Evolutionary conservation across 2,888 invertebrate species (phyloP).

Genomic region (Cataglyphis albicans): DNA sequence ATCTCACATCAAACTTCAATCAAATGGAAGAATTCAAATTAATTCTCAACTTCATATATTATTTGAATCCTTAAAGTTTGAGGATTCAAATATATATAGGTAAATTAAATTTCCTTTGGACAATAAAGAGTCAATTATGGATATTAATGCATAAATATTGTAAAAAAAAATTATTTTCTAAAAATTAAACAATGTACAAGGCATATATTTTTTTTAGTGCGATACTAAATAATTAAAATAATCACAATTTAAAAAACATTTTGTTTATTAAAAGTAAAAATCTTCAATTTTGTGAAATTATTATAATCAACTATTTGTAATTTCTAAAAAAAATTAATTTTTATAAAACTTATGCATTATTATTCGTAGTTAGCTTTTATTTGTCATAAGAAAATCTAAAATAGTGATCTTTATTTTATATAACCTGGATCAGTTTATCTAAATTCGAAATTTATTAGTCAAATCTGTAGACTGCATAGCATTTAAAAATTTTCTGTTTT

Average conservation of each 20-base stretch:
- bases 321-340: background rate
- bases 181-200: no score
- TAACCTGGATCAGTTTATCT: background rate
- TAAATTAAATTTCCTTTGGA: slow-evolving; percentile 72
- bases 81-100: slow-evolving; percentile 89
- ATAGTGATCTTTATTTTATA: background rate
- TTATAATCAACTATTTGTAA: background rate
- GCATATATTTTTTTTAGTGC: no score
- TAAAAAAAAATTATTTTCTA: background rate
- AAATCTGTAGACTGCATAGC: background rate
- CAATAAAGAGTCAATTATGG: background rate
- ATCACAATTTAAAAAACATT: background rate
- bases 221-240: no score
- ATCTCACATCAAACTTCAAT: slow-evolving; percentile 86
- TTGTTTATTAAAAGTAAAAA: background rate
- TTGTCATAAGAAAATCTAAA: background rate
- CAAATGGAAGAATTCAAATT: slow-evolving; percentile 88
- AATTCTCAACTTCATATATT: slow-evolving; percentile 88
- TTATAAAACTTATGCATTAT: background rate
- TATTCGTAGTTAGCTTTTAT: background rate
- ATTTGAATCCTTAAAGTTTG: slow-evolving; percentile 86
- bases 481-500: slow-evolving; percentile 9
- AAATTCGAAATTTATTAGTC: background rate
- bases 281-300: background rate
- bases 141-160: background rate